Conservation (phyloP, 2,113 vertebrate genomes). For the Sapayoa aenigma region DNA sequence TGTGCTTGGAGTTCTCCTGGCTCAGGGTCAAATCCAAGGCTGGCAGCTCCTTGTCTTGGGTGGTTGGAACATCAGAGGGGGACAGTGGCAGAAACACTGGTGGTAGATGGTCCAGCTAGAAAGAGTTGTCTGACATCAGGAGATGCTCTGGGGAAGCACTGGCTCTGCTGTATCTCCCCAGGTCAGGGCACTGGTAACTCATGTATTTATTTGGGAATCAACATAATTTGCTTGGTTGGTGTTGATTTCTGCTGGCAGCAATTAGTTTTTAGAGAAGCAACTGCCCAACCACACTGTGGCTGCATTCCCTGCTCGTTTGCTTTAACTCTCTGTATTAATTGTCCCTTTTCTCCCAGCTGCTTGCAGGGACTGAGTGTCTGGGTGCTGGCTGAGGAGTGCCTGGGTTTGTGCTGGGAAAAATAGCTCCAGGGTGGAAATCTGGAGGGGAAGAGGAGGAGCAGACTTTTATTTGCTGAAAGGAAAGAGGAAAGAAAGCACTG, state of each 20-base stretch:
- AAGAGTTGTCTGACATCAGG: not conserved
- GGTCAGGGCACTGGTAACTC: not conserved
- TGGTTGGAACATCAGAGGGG: not conserved
- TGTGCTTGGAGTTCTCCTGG: not conserved
- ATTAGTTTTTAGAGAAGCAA: not conserved
- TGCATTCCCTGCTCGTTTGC: accelerated
- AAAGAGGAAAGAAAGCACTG: accelerated
- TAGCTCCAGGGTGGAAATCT: not conserved
- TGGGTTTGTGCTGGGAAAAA: not conserved
- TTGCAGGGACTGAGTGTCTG: not conserved
- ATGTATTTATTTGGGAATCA: not conserved
- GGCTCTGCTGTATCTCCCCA: not conserved
- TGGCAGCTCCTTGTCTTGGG: not conserved
- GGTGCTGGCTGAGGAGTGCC: not conserved
- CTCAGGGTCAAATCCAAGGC: not conserved
- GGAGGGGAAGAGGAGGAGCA: not conserved
- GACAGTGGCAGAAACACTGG: not conserved
- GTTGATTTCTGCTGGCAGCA: constrained; percentile 19
- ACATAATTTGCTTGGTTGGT: not conserved
- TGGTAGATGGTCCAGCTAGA: not conserved
- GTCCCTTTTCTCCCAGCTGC: not conserved
- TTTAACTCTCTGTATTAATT: not conserved
- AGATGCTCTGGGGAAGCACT: not conserved
- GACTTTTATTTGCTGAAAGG: not conserved
- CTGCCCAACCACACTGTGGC: accelerated